These are phyloP conservation scores for Dromaius novaehollandiae DNA, from an alignment of 2,113 vertebrate genomes.

Conservation along the genomic window DNA sequence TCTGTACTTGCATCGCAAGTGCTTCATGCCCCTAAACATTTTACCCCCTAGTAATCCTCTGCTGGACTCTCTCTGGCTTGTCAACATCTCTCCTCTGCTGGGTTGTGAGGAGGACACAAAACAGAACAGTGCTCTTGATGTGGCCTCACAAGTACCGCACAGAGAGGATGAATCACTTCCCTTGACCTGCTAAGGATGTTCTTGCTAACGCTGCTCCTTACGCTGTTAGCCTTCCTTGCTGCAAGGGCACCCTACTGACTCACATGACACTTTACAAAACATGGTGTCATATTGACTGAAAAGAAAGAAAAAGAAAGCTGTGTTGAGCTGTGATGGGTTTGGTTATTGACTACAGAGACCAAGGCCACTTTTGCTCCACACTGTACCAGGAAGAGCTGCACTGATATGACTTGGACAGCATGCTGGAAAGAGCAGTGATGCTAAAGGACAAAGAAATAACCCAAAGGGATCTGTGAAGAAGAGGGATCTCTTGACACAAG, in stretches of 20 bases:
- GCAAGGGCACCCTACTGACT: background rate
- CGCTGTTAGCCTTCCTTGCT: background rate
- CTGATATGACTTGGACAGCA: fast-evolving
- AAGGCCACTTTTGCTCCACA: background rate
- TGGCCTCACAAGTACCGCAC: background rate
- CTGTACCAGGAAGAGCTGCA: background rate
- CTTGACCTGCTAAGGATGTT: background rate
- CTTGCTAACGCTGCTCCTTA: background rate
- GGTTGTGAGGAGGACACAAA: background rate
- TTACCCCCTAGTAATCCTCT: background rate
- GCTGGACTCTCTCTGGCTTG: background rate
- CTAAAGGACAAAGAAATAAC: background rate
- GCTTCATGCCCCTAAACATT: background rate
- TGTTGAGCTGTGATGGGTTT: background rate
- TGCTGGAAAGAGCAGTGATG: background rate
- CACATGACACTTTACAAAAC: background rate
- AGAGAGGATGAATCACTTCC: background rate
- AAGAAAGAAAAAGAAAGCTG: background rate
- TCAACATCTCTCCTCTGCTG: background rate
- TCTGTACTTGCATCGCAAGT: background rate
- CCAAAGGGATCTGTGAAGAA: background rate
- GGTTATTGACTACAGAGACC: background rate
- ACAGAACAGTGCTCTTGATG: background rate
- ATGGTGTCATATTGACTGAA: background rate
- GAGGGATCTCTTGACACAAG: background rate